phyloP scores from a whole-genome alignment of 2,888 invertebrate genomes.

The Rapana venosa region DNA sequence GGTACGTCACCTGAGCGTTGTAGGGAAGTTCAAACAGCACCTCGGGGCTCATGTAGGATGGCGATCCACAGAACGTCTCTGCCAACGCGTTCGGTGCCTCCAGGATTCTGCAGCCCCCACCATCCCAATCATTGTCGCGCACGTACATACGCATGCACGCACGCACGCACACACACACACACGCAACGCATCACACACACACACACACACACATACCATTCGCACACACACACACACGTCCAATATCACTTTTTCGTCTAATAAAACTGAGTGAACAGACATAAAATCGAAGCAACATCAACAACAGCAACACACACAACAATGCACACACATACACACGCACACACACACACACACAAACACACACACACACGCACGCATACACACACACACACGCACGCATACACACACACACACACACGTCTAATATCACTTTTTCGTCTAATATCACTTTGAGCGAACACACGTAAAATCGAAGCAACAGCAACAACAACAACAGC shows the following conservation, averaged over 20 bases:
- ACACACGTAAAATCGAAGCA: no score
- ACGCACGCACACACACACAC: background rate
- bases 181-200: background rate
- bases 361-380: background rate
- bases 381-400: background rate
- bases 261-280: no score
- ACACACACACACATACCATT: background rate
- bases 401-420: no score
- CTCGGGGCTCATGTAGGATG: constrained; percentile 39
- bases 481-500: no score
- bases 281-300: no score
- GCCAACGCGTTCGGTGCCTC: constrained; percentile 6
- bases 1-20: background rate
- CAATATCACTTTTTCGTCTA: no score
- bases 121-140: background rate
- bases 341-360: background rate
- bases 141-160: background rate
- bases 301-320: background rate
- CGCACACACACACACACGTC: background rate
- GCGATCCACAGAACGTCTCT: constrained; percentile 36
- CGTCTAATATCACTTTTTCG: no score
- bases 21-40: constrained; percentile 20
- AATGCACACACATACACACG: background rate
- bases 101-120: constrained; percentile 7
- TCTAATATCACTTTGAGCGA: no score